A percentile compares a stretch with the other conserved stretches of the same genome.
phyloP scores from a whole-genome alignment of 1,140 invertebrate species.

The Micrasema minimum region DNA sequence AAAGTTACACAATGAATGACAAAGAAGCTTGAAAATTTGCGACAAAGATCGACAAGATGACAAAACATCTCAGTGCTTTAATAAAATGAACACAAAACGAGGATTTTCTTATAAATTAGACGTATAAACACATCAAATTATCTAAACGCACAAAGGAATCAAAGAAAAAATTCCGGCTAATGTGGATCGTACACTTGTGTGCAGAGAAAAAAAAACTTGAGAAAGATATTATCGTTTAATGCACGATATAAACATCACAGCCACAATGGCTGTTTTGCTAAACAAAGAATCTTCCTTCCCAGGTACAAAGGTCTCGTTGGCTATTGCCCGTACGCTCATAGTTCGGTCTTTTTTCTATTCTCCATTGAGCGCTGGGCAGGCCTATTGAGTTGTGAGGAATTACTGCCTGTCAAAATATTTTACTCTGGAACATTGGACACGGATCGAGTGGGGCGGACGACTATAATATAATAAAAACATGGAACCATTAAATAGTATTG shows the following conservation, averaged over 20 bases:
- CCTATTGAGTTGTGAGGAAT: conserved; percentile 46
- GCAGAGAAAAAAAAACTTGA: conserved; percentile 33
- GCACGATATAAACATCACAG: conserved; percentile 51
- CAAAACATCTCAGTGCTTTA: no score
- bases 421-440: conserved; percentile 30
- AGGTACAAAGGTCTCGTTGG: conserved; percentile 2
- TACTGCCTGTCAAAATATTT: conserved; percentile 53
- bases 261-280: conserved; percentile 38
- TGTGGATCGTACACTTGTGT: conserved; percentile 27
- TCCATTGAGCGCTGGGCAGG: conserved; percentile 17
- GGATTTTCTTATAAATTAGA: conserved; percentile 8
- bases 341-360: neutral
- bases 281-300: conserved; percentile 12
- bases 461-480: neutral
- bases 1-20: no score
- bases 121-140: conserved; percentile 24
- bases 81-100: no score
- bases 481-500: neutral
- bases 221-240: conserved; percentile 49
- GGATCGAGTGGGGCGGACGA: conserved; percentile 22
- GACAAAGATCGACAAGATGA: no score
- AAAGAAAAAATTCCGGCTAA: conserved; percentile 12
- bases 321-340: conserved; percentile 1
- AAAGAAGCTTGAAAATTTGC: no score
- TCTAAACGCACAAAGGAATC: conserved; percentile 5